phyloP scores from a whole-genome alignment of 2,888 invertebrate species.

The Andrena haemorrhoa region DNA sequence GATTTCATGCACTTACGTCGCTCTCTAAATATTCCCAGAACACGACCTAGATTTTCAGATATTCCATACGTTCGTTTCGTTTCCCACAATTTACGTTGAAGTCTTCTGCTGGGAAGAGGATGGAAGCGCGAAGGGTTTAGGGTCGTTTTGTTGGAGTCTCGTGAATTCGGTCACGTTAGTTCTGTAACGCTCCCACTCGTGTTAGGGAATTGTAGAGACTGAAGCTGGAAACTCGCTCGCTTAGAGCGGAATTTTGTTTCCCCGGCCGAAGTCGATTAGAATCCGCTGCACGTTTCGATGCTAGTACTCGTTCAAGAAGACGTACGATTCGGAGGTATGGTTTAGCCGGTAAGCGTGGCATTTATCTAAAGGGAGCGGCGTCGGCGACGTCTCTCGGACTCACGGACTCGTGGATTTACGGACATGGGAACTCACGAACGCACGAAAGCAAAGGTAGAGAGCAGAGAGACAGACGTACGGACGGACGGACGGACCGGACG shows the following conservation, averaged over 20 bases:
- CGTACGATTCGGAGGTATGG: constrained; percentile 15
- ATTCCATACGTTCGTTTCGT: no score
- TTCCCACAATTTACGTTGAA: no score
- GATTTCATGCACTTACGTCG: no score
- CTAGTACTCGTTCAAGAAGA: neutral
- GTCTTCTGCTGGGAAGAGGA: no score
- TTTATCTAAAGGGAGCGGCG: constrained; percentile 47
- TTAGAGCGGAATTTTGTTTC: neutral
- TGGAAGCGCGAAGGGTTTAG: no score
- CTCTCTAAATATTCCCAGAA: no score
- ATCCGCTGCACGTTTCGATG: neutral
- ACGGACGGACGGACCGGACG: constrained; percentile 58
- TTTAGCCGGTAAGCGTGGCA: constrained; percentile 25
- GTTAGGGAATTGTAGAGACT: neutral
- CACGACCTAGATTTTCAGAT: no score
- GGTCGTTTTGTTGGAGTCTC: no score
- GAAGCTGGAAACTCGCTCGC: neutral
- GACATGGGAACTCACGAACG: no score
- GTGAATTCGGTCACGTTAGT: no score
- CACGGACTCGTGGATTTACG: neutral
- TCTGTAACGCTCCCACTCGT: no score
- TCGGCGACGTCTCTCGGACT: constrained; percentile 12
- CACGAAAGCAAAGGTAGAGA: neutral
- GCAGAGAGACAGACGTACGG: constrained; percentile 1
- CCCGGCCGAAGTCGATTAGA: neutral